Conservation (phyloP, 2,113 vertebrate genomes). For the Limnothrissa miodon region DNA sequence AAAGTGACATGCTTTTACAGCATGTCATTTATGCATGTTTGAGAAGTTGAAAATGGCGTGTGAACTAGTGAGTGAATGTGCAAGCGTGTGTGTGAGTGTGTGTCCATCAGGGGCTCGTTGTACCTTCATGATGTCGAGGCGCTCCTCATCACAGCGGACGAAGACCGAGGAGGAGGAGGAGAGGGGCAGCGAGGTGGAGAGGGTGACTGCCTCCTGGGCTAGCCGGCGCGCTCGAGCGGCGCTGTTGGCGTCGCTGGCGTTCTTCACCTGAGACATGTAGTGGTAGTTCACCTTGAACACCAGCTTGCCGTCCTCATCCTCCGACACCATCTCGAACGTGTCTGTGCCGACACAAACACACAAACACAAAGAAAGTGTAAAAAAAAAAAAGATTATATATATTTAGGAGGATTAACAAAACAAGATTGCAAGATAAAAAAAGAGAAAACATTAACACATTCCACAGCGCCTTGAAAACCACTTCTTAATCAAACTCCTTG, state of each 20-base stretch:
- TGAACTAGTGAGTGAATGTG: no score
- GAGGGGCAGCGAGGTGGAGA: slow-evolving; percentile 94
- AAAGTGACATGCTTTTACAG: neutral
- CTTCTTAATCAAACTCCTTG: neutral
- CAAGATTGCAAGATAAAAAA: no score
- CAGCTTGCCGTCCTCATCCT: slow-evolving; percentile 96
- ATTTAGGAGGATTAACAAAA: neutral
- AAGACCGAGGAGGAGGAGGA: slow-evolving; percentile 96
- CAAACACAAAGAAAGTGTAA: neutral
- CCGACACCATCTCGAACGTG: slow-evolving; percentile 98
- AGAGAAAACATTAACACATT: no score
- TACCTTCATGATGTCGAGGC: slow-evolving; percentile 99
- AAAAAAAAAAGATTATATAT: neutral
- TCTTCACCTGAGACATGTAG: slow-evolving; percentile 99
- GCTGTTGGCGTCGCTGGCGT: slow-evolving; percentile 93
- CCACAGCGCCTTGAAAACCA: neutral
- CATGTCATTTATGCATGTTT: neutral
- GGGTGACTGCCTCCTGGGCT: slow-evolving; percentile 95
- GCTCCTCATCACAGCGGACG: slow-evolving; percentile 94
- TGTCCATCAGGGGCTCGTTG: neutral
- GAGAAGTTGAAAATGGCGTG: no score
- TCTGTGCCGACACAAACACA: slow-evolving; percentile 65
- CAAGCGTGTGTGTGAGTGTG: neutral
- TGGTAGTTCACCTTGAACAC: slow-evolving; percentile 99
- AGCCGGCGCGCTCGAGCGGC: slow-evolving; percentile 92